Evolutionary conservation across 92 coral and sea anemone species (phyloP).

Genomic region (Muricea muricata): DNA sequence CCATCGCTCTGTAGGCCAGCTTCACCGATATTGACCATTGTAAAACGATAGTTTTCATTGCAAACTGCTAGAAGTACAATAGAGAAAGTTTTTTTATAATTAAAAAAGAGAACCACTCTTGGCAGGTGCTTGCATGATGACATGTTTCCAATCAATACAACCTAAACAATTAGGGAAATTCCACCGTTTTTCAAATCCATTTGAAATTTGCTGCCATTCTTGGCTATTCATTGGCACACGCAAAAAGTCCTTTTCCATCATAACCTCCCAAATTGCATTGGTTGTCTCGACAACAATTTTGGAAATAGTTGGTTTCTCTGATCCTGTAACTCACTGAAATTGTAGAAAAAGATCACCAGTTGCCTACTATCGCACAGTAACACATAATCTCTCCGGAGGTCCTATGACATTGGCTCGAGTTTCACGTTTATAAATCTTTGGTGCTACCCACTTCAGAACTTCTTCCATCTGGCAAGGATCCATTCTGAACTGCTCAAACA

Average conservation of each 20-base stretch:
- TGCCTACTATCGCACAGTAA: background rate
- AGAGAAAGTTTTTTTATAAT: too few relatives aligned
- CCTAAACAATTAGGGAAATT: too few relatives aligned
- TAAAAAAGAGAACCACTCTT: too few relatives aligned
- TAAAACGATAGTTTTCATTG: too few relatives aligned
- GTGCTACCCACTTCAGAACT: background rate
- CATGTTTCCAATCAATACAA: too few relatives aligned
- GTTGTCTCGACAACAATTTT: too few relatives aligned
- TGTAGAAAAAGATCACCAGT: background rate
- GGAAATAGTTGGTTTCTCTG: background rate
- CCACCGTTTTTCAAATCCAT: constrained; percentile 30
- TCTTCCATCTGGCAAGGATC: background rate
- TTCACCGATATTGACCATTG: too few relatives aligned
- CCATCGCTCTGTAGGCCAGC: too few relatives aligned
- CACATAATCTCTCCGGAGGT: background rate
- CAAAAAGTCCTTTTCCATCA: background rate
- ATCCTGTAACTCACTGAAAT: background rate
- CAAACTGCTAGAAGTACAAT: too few relatives aligned
- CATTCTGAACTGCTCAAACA: background rate
- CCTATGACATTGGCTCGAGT: background rate
- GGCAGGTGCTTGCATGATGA: too few relatives aligned
- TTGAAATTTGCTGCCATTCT: constrained; percentile 21
- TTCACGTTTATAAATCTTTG: background rate
- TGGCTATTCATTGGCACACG: background rate
- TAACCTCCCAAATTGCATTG: constrained; percentile 5